phyloP scores from a whole-genome alignment of 1,140 invertebrate species.

The Oryctes rhinoceros region DNA sequence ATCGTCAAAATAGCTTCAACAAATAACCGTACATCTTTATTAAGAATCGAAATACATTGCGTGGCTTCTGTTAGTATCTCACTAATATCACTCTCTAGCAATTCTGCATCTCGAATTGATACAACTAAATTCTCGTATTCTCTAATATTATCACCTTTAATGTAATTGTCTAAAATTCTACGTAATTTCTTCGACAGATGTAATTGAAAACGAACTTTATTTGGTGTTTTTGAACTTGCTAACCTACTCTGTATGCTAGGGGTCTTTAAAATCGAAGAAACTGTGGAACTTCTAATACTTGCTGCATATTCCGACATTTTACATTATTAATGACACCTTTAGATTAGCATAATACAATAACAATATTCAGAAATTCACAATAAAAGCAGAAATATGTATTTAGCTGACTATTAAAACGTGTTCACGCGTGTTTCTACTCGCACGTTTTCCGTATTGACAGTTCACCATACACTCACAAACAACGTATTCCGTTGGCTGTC shows the following conservation, averaged over 20 bases:
- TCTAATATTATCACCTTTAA: constrained; percentile 46
- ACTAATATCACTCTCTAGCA: constrained; percentile 68
- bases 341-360: too few relatives aligned
- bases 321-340: neutral
- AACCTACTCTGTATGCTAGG: constrained; percentile 39
- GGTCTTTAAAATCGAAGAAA: constrained; percentile 42
- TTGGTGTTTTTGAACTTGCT: constrained; percentile 42
- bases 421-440: too few relatives aligned
- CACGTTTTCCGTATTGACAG: too few relatives aligned
- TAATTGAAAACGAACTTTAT: constrained; percentile 57
- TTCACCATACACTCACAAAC: too few relatives aligned
- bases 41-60: constrained; percentile 68
- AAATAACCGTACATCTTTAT: constrained; percentile 65
- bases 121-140: constrained; percentile 57
- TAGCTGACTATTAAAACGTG: too few relatives aligned
- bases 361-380: too few relatives aligned
- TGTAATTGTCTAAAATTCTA: constrained; percentile 53
- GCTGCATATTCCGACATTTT: constrained; percentile 42
- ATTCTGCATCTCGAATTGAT: constrained; percentile 55
- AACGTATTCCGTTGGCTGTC: too few relatives aligned
- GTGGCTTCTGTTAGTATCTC: constrained; percentile 65
- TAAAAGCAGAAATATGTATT: too few relatives aligned
- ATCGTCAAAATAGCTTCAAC: constrained; percentile 71
- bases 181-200: constrained; percentile 56
- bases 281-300: constrained; percentile 19